phyloP scores from a whole-genome alignment of 2,797 vertebrate genomes.

The Galagoides demidoff region DNA sequence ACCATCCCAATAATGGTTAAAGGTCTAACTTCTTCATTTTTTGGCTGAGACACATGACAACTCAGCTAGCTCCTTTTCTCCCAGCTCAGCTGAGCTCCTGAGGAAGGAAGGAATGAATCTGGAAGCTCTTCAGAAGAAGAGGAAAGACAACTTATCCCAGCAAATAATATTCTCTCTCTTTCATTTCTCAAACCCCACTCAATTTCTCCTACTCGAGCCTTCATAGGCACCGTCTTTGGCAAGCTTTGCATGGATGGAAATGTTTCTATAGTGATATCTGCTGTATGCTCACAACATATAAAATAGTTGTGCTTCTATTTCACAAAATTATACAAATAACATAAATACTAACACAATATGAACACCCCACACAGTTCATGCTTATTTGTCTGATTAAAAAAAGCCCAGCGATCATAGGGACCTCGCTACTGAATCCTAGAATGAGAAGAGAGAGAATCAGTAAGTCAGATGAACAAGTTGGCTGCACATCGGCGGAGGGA shows the following conservation, averaged over 20 bases:
- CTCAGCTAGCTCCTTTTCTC: not conserved
- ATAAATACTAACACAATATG: not conserved
- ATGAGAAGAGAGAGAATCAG: not conserved
- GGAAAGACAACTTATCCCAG: not conserved
- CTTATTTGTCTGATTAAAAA: not conserved
- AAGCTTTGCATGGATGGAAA: not conserved
- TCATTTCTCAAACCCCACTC: not conserved
- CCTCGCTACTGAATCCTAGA: not conserved
- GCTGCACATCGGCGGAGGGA: not conserved
- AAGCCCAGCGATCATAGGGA: not conserved
- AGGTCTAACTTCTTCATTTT: not conserved
- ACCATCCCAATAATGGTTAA: not conserved
- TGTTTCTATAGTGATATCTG: not conserved
- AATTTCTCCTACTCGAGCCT: not conserved
- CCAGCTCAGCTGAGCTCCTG: not conserved
- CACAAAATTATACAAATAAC: not conserved
- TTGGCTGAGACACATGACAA: not conserved
- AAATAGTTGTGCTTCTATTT: conserved; percentile 4
- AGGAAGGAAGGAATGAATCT: not conserved
- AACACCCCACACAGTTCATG: not conserved
- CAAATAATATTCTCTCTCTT: not conserved
- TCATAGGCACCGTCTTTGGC: not conserved
- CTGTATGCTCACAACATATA: not conserved
- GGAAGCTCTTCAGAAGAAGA: not conserved
- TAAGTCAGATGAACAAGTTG: not conserved